Evolutionary conservation across 2,113 vertebrate genomes (phyloP).

Genomic region (Microcebus jonahi): DNA sequence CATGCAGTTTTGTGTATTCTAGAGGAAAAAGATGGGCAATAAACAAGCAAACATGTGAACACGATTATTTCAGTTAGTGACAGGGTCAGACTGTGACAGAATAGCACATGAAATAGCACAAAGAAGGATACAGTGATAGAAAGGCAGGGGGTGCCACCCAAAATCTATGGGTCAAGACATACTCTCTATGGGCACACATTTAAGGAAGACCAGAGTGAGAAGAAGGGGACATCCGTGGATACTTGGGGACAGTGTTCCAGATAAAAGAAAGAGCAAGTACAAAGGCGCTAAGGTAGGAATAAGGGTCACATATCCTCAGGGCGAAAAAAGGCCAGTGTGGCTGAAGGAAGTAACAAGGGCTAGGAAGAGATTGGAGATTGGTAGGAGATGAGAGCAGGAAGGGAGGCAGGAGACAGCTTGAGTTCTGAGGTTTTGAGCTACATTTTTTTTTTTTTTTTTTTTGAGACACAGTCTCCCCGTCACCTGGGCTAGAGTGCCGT

Average conservation of each 20-base stretch:
- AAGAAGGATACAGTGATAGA: not conserved
- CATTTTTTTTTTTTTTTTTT: too few species aligned
- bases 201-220: not conserved
- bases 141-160: not conserved
- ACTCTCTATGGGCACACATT: not conserved
- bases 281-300: not conserved
- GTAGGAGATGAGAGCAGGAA: not conserved
- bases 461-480: too few species aligned
- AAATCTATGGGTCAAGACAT: not conserved
- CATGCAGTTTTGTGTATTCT: not conserved
- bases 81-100: not conserved
- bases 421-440: too few species aligned
- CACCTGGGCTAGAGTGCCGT: too few species aligned
- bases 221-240: not conserved
- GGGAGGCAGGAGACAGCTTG: not conserved
- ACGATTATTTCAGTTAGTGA: not conserved
- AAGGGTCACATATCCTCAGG: fast-evolving
- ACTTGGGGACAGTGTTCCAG: not conserved
- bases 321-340: too few species aligned
- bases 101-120: fast-evolving
- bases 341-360: not conserved
- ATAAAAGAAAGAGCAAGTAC: not conserved
- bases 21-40: not conserved
- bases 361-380: not conserved
- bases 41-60: not conserved